Conservation (phyloP, 2,797 vertebrate species). For the Phoxinus dragarum region DNA sequence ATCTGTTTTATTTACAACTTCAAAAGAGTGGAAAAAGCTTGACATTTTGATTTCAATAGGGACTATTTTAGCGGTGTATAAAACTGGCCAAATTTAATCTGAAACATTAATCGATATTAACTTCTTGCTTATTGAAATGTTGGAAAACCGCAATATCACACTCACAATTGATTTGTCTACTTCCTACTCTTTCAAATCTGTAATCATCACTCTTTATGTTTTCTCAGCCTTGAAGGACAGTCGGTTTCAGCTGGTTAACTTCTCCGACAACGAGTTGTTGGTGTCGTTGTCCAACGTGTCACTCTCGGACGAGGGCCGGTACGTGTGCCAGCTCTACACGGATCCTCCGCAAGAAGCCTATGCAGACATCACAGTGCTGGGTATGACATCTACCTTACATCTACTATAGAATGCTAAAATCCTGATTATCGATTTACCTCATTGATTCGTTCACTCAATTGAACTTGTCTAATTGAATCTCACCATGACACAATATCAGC, state of each 20-base stretch:
- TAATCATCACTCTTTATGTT: constrained; percentile 37
- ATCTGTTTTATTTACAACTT: not conserved
- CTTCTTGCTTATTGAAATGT: not conserved
- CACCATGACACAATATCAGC: constrained; percentile 62
- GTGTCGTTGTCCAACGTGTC: constrained; percentile 88
- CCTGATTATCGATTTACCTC: constrained; percentile 56
- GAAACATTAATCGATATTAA: not conserved
- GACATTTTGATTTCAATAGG: not conserved
- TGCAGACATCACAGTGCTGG: constrained; percentile 85
- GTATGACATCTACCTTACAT: constrained; percentile 67
- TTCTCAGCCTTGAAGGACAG: constrained; percentile 86
- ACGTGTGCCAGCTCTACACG: constrained; percentile 89
- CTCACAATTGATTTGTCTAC: not conserved
- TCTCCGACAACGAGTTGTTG: constrained; percentile 87
- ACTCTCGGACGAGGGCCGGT: constrained; percentile 85
- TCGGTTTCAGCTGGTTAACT: constrained; percentile 90
- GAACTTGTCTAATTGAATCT: constrained; percentile 62
- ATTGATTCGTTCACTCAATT: constrained; percentile 61
- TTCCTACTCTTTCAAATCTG: constrained; percentile 6
- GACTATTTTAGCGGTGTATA: not conserved
- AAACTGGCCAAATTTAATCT: not conserved
- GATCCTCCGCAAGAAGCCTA: constrained; percentile 88
- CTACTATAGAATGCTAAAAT: constrained; percentile 49
- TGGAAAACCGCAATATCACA: not conserved
- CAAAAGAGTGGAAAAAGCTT: not conserved